Conservation (phyloP, 2,113 vertebrate species). For the Promerops cafer region DNA sequence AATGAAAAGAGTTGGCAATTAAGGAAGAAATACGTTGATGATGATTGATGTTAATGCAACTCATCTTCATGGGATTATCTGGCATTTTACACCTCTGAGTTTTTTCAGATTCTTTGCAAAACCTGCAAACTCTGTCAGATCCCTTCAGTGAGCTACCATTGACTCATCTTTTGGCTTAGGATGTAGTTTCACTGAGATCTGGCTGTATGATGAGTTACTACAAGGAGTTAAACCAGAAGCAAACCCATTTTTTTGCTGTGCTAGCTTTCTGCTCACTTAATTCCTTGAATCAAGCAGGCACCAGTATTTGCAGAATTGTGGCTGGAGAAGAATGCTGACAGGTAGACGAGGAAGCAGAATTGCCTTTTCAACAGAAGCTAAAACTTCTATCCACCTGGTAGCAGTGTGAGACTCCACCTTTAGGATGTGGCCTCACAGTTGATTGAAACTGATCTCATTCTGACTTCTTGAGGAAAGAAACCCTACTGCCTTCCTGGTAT, state of each 20-base stretch:
- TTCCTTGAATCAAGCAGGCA: background rate
- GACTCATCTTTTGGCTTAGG: constrained; percentile 24
- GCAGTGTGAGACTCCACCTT: background rate
- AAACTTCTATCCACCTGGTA: background rate
- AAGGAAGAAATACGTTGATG: background rate
- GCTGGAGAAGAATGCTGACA: background rate
- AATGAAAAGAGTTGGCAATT: background rate
- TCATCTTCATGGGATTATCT: background rate
- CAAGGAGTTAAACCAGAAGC: background rate
- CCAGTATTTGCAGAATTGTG: background rate
- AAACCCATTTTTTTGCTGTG: background rate
- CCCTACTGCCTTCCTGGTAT: background rate
- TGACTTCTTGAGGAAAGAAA: background rate
- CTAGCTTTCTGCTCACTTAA: background rate
- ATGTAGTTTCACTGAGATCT: background rate
- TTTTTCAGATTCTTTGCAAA: constrained; percentile 21
- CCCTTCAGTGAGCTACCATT: background rate
- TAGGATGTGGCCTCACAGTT: background rate
- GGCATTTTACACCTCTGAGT: background rate
- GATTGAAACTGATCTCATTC: background rate
- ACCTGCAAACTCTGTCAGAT: constrained; percentile 6
- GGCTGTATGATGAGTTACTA: background rate
- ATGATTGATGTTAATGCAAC: background rate
- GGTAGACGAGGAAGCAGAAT: background rate
- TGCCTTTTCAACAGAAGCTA: background rate